These are phyloP conservation scores for Hydractinia symbiolongicarpus DNA, from an alignment of 30 jellyfish, hydroid and myxozoan species.

Conservation along the genomic window DNA sequence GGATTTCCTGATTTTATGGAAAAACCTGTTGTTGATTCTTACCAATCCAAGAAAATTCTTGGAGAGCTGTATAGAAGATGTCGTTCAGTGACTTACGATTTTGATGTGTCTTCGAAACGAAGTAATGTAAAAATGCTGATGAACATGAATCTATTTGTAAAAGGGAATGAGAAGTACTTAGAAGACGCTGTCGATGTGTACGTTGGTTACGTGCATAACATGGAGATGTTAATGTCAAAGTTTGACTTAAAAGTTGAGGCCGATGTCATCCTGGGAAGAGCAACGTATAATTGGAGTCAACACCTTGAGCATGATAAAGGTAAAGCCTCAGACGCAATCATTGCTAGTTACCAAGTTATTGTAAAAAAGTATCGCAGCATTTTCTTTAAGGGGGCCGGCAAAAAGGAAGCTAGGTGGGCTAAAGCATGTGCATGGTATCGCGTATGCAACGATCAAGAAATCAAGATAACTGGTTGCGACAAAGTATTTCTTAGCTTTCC, in stretches of 20 bases:
- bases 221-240: conserved; percentile 42
- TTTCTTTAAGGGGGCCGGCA: conserved; percentile 39
- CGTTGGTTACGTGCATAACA: conserved; percentile 21
- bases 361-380: conserved; percentile 45
- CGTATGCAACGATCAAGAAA: conserved; percentile 39
- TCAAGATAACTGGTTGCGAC: neutral
- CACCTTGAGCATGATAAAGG: conserved; percentile 64
- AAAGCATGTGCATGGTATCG: conserved; percentile 86
- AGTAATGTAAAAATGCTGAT: conserved; percentile 21
- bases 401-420: conserved; percentile 20
- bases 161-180: conserved; percentile 41
- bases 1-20: conserved; percentile 89
- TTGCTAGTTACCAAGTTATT: conserved; percentile 35
- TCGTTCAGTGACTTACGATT: conserved; percentile 49
- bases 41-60: conserved; percentile 50
- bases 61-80: conserved; percentile 68
- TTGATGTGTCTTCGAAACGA: conserved; percentile 37
- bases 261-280: conserved; percentile 64
- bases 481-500: conserved; percentile 43
- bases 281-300: conserved; percentile 49
- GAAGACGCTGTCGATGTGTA: conserved; percentile 49
- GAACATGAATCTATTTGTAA: conserved; percentile 39
- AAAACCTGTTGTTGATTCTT: conserved; percentile 21
- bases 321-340: conserved; percentile 42
- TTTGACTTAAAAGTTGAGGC: conserved; percentile 54